Conservation (phyloP, 2,113 vertebrate species). For the Todiramphus chloris region DNA sequence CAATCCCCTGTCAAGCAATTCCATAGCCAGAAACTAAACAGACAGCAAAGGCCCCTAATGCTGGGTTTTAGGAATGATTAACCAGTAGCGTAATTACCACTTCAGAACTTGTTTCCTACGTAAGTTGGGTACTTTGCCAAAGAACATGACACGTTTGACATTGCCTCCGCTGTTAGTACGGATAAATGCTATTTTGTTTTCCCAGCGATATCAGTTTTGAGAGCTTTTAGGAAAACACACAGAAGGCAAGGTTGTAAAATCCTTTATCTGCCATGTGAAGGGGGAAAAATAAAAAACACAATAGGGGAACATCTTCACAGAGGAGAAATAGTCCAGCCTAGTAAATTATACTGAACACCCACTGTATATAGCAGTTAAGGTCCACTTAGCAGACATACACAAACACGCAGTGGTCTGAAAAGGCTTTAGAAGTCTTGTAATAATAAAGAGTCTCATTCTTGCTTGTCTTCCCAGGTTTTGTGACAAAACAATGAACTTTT, state of each 20-base stretch:
- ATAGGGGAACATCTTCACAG: neutral
- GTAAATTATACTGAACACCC: constrained; percentile 40
- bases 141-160: constrained; percentile 29
- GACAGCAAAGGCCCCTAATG: neutral
- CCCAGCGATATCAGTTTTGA: neutral
- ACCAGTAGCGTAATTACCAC: constrained; percentile 18
- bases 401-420: constrained; percentile 47
- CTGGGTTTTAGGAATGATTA: constrained; percentile 34
- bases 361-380: constrained; percentile 58
- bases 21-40: neutral
- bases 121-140: constrained; percentile 36
- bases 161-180: neutral
- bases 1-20: neutral
- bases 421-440: constrained; percentile 61
- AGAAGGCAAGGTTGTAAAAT: constrained; percentile 25
- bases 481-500: constrained; percentile 68
- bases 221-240: constrained; percentile 9
- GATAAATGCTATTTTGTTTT: constrained; percentile 47
- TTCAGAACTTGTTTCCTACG: constrained; percentile 24
- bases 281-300: constrained; percentile 15
- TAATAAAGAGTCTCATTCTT: constrained; percentile 70
- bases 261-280: neutral
- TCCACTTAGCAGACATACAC: constrained; percentile 62
- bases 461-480: constrained; percentile 67
- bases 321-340: constrained; percentile 18